Conservation (phyloP, 2,113 vertebrate species). For the Myotis davidii region DNA sequence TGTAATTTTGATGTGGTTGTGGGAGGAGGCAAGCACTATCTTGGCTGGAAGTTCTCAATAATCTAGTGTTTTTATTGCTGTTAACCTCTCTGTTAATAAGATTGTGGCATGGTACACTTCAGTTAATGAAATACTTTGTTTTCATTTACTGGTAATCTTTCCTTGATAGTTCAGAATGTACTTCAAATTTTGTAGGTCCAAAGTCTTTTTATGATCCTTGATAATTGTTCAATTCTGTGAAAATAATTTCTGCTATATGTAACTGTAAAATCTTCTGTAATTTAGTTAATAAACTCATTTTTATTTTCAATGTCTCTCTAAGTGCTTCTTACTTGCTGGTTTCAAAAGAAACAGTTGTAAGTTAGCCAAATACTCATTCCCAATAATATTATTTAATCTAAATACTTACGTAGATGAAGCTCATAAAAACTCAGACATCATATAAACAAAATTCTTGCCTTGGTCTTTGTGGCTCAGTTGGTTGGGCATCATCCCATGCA, state of each 20-base stretch:
- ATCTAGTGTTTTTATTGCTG: not conserved
- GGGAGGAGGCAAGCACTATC: no score
- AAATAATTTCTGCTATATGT: not conserved
- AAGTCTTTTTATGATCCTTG: not conserved
- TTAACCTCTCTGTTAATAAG: not conserved
- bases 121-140: not conserved
- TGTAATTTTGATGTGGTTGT: no score
- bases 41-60: not conserved
- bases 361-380: not conserved
- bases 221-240: not conserved
- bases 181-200: not conserved
- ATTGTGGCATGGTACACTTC: not conserved
- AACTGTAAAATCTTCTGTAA: not conserved
- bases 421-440: not conserved
- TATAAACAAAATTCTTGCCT: not conserved
- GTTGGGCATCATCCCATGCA: no score
- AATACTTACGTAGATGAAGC: not conserved
- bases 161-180: not conserved
- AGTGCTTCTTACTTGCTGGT: not conserved
- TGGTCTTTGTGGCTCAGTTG: no score
- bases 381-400: not conserved
- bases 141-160: not conserved
- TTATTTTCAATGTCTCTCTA: not conserved
- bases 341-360: slow-evolving; percentile 10
- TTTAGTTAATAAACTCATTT: not conserved